A percentile compares a stretch with the other conserved stretches of the same genome.
These are phyloP conservation scores for Xerus rutilus DNA, from an alignment of 2,797 vertebrate genomes.

Conservation along the genomic window DNA sequence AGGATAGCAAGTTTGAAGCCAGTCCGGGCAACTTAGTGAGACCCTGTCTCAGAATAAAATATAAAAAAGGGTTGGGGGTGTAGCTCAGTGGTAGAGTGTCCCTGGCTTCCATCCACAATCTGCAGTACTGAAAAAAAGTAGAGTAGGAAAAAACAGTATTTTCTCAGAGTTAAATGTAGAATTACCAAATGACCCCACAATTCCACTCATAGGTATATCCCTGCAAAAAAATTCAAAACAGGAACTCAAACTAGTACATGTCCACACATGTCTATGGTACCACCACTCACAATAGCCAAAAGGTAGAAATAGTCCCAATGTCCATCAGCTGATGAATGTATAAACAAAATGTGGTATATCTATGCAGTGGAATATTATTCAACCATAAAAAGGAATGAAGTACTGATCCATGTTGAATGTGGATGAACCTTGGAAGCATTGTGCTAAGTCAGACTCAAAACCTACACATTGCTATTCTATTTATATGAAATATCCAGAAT, in stretches of 20 bases:
- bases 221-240: background rate
- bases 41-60: no score
- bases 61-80: no score
- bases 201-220: background rate
- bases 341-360: conserved; percentile 13
- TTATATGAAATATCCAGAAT: background rate
- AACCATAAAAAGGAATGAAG: conserved; percentile 8
- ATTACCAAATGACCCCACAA: no score
- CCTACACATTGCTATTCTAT: background rate
- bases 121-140: no score
- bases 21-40: no score
- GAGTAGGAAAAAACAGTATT: background rate
- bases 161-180: no score
- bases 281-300: background rate
- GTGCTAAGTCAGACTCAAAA: background rate
- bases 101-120: no score
- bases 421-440: conserved; percentile 24
- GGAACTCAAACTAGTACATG: background rate
- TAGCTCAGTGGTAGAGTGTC: no score
- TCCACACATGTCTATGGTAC: background rate
- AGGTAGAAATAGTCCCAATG: background rate
- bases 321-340: background rate
- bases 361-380: background rate
- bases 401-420: background rate
- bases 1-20: no score